Percentiles rank a stretch among this genome's conserved stretches.
Evolutionary conservation across 2,113 vertebrate species (phyloP).

Genomic region (Psophia crepitans): DNA sequence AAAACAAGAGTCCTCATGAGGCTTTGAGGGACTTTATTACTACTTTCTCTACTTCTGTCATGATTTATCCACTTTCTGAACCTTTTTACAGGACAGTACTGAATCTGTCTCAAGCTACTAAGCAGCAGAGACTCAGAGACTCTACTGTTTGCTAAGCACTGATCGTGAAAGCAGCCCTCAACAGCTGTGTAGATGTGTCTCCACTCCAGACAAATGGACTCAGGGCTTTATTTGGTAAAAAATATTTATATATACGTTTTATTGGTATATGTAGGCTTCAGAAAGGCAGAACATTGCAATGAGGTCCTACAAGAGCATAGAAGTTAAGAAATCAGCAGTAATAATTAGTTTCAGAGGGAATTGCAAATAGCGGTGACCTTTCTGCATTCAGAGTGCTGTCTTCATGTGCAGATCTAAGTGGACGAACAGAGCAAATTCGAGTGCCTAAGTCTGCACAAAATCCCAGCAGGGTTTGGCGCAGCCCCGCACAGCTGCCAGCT

Average conservation of each 20-base stretch:
- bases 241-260: not conserved
- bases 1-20: not conserved
- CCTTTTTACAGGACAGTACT: not conserved
- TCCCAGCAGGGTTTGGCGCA: not conserved
- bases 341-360: conserved; percentile 29
- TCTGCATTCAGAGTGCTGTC: not conserved
- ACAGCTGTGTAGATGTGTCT: not conserved
- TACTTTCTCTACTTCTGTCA: not conserved
- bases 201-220: not conserved
- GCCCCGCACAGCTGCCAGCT: not conserved
- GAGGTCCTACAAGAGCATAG: not conserved
- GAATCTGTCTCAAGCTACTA: not conserved
- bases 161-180: not conserved
- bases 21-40: not conserved
- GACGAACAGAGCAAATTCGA: not conserved
- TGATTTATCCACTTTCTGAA: not conserved
- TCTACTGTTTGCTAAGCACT: not conserved
- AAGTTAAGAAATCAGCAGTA: not conserved
- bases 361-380: not conserved
- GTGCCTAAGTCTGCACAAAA: not conserved
- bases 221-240: not conserved
- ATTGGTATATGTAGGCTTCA: not conserved
- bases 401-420: not conserved
- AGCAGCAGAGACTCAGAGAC: not conserved
- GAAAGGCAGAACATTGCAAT: not conserved